Base-by-base conservation (phyloP, 2,888 invertebrate genomes). In the Pseudoips prasinana region DNA sequence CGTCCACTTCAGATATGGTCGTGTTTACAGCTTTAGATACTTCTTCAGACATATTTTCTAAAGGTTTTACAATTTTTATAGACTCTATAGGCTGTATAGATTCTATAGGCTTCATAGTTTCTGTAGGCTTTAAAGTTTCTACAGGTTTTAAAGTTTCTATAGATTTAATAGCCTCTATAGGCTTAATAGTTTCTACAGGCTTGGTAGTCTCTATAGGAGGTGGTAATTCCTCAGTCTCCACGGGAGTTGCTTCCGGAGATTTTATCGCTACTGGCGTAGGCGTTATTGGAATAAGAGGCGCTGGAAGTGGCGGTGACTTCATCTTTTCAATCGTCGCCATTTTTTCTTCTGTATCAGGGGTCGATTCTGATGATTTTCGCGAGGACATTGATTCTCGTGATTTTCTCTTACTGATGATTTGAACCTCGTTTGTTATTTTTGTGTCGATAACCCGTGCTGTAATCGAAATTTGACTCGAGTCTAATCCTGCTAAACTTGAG, bases 391-490 rank as follows among this genome's bases (percentile, higher is more conserved):
- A 72, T 19, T 83, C 79, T 40, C 72, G 70, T 1, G 84, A 76
- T 46, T 73, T 79, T 1, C 78, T 68, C 44, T 79, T 83, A 1
- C 64, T 61, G 14, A 77, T 66, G 22, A 72, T 67, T 46, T 78
- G 65, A 22, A 76, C 54, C 29, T 79, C 82, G 43, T 49, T 72
- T 25, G 54, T 62, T 7, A 57, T 33, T 41, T 75, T 82, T 0
- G 67, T 25, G 9, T 83, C 82, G 1, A 75, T 29, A 7, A 68
- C 63, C 3, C 87, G 71, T 6, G 85, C 77, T 1, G 81, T 83
- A 43, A 88, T 81, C 1, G 87, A 86, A 38, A 88, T 81, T 59
- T 87, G 84, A 53, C 70, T 77, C 7, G 85, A 73, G 45, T 87
- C 87, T 36, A 88, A 53, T 7, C 75, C 68, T 2, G 57, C 64